Evolutionary conservation across 2,888 invertebrate species (phyloP).

Genomic region (Chrysolina americana): DNA sequence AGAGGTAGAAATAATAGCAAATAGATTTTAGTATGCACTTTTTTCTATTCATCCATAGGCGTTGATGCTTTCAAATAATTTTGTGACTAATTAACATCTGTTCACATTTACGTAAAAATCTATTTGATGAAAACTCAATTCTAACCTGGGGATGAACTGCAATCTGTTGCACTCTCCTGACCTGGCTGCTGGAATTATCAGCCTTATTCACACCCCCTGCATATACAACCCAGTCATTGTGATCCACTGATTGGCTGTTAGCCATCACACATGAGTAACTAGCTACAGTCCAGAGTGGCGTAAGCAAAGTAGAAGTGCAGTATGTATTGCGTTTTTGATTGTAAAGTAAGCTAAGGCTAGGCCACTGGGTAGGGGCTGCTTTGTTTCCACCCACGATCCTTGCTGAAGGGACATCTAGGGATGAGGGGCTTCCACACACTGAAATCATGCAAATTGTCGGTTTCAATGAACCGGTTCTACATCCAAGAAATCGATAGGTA

Average conservation of each 20-base stretch:
- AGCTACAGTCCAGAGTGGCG: constrained; percentile 71
- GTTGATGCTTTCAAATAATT: too few relatives aligned
- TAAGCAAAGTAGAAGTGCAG: constrained; percentile 71
- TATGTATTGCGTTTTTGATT: constrained; percentile 68
- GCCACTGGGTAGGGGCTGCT: constrained; percentile 72
- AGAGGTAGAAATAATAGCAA: too few relatives aligned
- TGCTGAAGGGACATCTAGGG: constrained; percentile 65
- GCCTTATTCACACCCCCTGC: constrained; percentile 65
- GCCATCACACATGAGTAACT: constrained; percentile 69
- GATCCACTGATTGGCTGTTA: constrained; percentile 33
- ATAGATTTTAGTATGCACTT: background rate
- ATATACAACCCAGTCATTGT: constrained; percentile 63
- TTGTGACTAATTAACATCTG: too few relatives aligned
- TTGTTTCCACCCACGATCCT: constrained; percentile 71
- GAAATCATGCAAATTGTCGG: constrained; percentile 42
- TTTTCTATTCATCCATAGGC: too few relatives aligned
- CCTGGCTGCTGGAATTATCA: constrained; percentile 65
- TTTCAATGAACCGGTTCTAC: background rate
- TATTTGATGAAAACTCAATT: background rate
- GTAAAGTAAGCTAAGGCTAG: constrained; percentile 72
- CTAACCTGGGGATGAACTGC: constrained; percentile 73
- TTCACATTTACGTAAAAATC: too few relatives aligned
- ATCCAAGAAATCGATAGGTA: background rate
- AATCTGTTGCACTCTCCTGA: constrained; percentile 67
- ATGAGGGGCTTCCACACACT: constrained; percentile 69